Evolutionary conservation across 2,888 invertebrate species (phyloP).

Genomic region (Hyposoter didymator): DNA sequence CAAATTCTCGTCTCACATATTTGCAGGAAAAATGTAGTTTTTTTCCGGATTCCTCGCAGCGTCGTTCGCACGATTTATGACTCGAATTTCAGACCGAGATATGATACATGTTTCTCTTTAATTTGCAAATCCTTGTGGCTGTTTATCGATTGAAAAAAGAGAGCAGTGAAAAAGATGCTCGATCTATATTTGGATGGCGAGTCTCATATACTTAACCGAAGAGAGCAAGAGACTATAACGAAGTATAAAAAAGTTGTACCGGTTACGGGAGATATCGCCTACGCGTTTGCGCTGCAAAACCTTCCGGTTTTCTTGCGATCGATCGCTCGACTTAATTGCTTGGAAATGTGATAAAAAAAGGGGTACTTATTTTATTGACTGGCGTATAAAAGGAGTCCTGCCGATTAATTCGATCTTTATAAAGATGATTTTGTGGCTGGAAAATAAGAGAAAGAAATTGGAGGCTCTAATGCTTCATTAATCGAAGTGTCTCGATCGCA

Average conservation of each 20-base stretch:
- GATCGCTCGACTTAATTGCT: constrained; percentile 17
- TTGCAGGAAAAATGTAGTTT: background rate
- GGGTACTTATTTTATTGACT: constrained; percentile 5
- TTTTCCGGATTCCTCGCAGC: background rate
- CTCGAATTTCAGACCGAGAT: background rate
- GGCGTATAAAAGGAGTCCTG: constrained; percentile 7
- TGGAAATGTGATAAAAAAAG: background rate
- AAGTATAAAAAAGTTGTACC: constrained; percentile 17
- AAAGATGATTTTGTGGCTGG: background rate
- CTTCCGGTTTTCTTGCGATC: constrained; percentile 34
- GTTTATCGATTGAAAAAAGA: constrained; percentile 14
- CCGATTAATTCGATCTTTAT: constrained; percentile 11
- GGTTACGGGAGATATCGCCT: constrained; percentile 31
- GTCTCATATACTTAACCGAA: too few species aligned
- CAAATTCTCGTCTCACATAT: background rate
- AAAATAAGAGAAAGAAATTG: background rate
- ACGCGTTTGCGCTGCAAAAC: constrained; percentile 21
- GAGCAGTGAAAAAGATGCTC: background rate
- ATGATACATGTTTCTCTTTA: background rate
- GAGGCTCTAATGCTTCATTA: background rate
- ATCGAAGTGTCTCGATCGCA: background rate
- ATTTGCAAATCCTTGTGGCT: constrained; percentile 2
- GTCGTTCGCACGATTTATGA: background rate
- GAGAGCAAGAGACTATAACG: constrained; percentile 6
- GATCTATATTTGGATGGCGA: constrained; percentile 9